Percentiles rank a stretch among this genome's conserved stretches.
These are phyloP conservation scores for Urophycis tenuis DNA, from an alignment of 2,797 vertebrate genomes.

Conservation along the genomic window DNA sequence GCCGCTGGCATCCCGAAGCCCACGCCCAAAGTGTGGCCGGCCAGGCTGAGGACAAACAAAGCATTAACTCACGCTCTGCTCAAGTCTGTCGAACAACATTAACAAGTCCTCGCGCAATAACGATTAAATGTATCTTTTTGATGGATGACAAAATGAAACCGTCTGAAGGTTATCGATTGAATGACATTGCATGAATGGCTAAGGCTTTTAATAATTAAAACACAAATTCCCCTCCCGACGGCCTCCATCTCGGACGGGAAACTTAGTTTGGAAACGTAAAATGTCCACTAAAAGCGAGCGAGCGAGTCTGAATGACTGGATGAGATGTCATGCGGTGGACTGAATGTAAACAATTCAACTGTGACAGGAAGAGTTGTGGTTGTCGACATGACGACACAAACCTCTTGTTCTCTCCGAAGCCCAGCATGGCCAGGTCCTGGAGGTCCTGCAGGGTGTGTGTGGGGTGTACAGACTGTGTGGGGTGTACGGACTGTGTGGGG, in stretches of 20 bases:
- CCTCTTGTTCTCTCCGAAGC: slow-evolving; percentile 80
- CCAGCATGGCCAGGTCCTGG: slow-evolving; percentile 76
- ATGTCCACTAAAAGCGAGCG: background rate
- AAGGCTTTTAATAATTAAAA: background rate
- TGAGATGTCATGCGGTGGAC: no score
- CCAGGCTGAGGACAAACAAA: slow-evolving; percentile 59
- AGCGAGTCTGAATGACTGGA: no score
- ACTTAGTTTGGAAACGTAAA: background rate
- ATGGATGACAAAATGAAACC: background rate
- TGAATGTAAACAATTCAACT: background rate
- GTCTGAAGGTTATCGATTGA: background rate
- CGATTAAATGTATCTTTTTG: background rate
- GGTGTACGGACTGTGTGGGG: background rate
- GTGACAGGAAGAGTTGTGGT: background rate
- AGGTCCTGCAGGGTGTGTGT: slow-evolving; percentile 59
- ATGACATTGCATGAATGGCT: background rate
- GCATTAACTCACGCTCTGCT: background rate
- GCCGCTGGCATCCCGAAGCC: slow-evolving; percentile 49
- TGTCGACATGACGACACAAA: slow-evolving; percentile 37
- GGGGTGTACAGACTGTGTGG: slow-evolving; percentile 3
- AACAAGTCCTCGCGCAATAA: background rate
- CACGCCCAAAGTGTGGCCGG: slow-evolving; percentile 48
- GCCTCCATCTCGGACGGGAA: background rate
- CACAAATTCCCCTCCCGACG: background rate
- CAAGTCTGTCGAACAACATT: background rate